Evolutionary conservation across 2,888 invertebrate genomes (phyloP).

Genomic region (Petrophora chlorosata): DNA sequence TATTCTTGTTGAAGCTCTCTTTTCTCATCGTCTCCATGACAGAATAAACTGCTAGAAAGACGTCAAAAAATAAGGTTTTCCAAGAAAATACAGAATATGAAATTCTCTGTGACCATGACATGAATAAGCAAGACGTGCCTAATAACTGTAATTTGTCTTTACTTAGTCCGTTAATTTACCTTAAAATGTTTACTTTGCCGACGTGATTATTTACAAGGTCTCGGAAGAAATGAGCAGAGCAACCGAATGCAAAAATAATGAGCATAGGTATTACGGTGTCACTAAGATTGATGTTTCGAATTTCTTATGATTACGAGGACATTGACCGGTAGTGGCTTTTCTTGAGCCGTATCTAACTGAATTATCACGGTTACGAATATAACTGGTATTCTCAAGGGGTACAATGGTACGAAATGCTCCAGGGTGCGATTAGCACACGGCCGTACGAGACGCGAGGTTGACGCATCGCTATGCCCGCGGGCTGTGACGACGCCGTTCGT

Average conservation of each 20-base stretch:
- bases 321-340: constrained; percentile 15
- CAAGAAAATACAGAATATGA: constrained; percentile 10
- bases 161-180: constrained; percentile 20
- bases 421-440: constrained; percentile 44
- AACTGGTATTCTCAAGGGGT: constrained; percentile 3
- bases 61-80: constrained; percentile 1
- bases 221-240: constrained; percentile 2
- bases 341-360: constrained; percentile 14
- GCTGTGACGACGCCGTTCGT: constrained; percentile 77
- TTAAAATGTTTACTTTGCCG: constrained; percentile 24
- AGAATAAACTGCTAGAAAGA: too few species aligned
- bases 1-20: too few species aligned
- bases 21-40: too few species aligned
- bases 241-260: constrained; percentile 4
- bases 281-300: constrained; percentile 10
- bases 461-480: constrained; percentile 66
- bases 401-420: constrained; percentile 17
- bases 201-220: constrained; percentile 22
- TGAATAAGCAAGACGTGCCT: constrained; percentile 23
- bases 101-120: constrained; percentile 19
- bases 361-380: constrained; percentile 17
- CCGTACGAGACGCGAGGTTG: constrained; percentile 56
- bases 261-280: too few species aligned
- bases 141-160: constrained; percentile 15
- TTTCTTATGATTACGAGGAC: constrained; percentile 15